Conservation (phyloP, 2,113 vertebrate genomes). For the Pelvicachromis taeniatus region DNA sequence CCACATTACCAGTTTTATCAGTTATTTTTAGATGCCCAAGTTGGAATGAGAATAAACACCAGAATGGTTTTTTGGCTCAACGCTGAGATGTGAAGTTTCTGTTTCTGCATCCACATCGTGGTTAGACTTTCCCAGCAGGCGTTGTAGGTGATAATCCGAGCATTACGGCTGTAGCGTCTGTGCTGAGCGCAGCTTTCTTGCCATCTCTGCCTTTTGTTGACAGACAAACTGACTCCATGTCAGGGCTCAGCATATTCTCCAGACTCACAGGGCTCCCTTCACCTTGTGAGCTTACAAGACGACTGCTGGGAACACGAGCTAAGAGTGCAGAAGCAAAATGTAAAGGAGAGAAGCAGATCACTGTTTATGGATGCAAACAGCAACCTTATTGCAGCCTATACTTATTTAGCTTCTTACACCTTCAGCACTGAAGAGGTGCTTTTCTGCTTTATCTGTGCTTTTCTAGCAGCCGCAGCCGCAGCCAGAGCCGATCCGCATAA, state of each 20-base stretch:
- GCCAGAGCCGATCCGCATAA: slow-evolving; percentile 70
- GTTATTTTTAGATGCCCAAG: slow-evolving; percentile 37
- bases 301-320: not conserved
- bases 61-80: slow-evolving; percentile 8
- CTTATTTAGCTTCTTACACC: accelerated
- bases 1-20: not conserved
- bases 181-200: not conserved
- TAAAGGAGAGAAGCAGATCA: not conserved
- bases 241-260: not conserved
- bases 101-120: not conserved
- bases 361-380: not conserved
- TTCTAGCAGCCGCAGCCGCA: slow-evolving; percentile 51
- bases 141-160: slow-evolving; percentile 38
- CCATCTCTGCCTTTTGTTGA: slow-evolving; percentile 7
- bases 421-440: not conserved
- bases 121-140: slow-evolving; percentile 21
- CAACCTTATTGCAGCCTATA: not conserved
- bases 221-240: slow-evolving; percentile 1
- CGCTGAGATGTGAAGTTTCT: not conserved
- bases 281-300: not conserved
- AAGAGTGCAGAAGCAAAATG: not conserved
- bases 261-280: not conserved
- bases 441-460: not conserved
- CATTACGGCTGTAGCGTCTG: slow-evolving; percentile 26
- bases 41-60: slow-evolving; percentile 32